These are phyloP conservation scores for Bugulina stolonifera DNA, from an alignment of 2,888 invertebrate species.

Conservation along the genomic window DNA sequence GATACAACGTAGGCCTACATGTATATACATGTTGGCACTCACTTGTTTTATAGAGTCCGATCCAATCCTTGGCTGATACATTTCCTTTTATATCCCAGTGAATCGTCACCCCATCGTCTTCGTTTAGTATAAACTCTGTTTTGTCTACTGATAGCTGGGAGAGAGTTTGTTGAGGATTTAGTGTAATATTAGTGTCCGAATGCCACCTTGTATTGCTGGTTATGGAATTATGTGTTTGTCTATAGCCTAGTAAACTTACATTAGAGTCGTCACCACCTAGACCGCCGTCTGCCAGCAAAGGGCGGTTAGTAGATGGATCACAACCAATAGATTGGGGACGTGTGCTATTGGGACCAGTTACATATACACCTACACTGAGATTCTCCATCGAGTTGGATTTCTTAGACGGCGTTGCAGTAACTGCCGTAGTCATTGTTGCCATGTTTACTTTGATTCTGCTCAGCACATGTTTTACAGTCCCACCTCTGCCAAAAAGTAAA, in stretches of 20 bases:
- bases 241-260: constrained; percentile 4
- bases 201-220: neutral
- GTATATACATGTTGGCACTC: too few relatives aligned
- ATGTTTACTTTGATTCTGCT: too few relatives aligned
- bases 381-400: constrained; percentile 12
- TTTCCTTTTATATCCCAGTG: constrained; percentile 53
- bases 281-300: neutral
- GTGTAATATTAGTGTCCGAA: constrained; percentile 38
- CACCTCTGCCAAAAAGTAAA: neutral
- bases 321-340: constrained; percentile 3
- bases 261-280: neutral
- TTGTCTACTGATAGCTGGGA: constrained; percentile 47
- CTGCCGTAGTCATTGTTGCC: neutral
- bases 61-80: constrained; percentile 52
- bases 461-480: too few relatives aligned
- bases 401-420: neutral
- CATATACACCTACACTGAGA: neutral
- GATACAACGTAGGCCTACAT: too few relatives aligned
- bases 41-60: constrained; percentile 53
- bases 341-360: neutral
- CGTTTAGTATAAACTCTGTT: constrained; percentile 32
- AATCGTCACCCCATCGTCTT: constrained; percentile 39
- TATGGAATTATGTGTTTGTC: neutral
- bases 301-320: neutral
- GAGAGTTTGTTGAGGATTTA: constrained; percentile 33